Evolutionary conservation across 2,888 invertebrate genomes (phyloP).

Genomic region (Heteromyza rotundicornis): DNA sequence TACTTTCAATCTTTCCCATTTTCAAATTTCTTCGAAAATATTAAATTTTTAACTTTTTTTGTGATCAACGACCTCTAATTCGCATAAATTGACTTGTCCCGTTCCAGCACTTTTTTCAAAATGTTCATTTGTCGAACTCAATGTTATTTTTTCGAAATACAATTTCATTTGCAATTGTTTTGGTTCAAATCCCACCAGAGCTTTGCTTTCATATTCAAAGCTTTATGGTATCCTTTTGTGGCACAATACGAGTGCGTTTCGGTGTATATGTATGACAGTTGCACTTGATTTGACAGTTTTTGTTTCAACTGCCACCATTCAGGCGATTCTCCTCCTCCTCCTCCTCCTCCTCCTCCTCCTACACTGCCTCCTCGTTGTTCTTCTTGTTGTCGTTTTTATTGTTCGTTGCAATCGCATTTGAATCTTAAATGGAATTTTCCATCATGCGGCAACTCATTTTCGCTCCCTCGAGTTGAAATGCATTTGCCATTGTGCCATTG

Average conservation of each 20-base stretch:
- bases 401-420: not conserved
- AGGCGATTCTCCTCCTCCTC: no score
- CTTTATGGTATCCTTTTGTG: not conserved
- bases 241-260: not conserved
- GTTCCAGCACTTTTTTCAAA: no score
- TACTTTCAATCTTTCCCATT: no score
- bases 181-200: no score
- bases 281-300: not conserved
- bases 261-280: not conserved
- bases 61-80: no score
- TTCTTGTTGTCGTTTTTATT: not conserved
- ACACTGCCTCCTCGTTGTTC: not conserved
- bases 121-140: no score
- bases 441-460: conserved; percentile 6
- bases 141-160: no score
- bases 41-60: no score
- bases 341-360: no score
- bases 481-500: not conserved
- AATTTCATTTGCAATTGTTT: no score
- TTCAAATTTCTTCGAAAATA: no score
- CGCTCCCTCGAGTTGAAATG: not conserved
- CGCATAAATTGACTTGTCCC: no score
- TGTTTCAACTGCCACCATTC: not conserved
- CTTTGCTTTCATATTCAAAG: not conserved
- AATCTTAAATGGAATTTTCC: conserved; percentile 9